Conservation (phyloP, 2,888 invertebrate species). For the Drosophila trichaetosa region DNA sequence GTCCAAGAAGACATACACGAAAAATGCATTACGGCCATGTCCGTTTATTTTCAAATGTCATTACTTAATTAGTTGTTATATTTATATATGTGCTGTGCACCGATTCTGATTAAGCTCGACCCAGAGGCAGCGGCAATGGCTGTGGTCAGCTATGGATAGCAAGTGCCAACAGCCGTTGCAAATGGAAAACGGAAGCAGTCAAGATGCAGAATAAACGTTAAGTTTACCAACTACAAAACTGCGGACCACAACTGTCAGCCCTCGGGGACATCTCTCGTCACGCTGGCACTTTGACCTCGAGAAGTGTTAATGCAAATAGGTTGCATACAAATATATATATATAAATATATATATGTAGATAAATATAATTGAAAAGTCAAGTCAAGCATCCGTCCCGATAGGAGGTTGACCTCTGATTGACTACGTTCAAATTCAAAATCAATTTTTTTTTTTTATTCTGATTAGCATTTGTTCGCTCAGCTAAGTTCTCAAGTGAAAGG, state of each 20-base stretch:
- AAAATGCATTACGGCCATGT: conserved; percentile 70
- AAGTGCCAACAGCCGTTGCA: not conserved
- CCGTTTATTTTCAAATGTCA: conserved; percentile 29
- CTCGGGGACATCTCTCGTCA: not conserved
- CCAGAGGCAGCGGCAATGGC: conserved; percentile 6
- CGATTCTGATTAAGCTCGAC: conserved; percentile 50
- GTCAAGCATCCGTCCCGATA: not conserved
- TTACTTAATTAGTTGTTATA: conserved; percentile 57
- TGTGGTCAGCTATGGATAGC: not conserved
- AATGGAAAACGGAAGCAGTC: not conserved
- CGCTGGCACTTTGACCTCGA: not conserved
- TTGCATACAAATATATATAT: not conserved
- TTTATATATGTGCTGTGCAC: conserved; percentile 33
- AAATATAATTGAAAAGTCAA: not conserved
- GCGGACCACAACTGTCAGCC: not conserved
- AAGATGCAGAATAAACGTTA: not conserved
- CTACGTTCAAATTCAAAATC: not conserved
- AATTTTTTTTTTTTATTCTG: not conserved
- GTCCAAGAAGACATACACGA: conserved; percentile 55
- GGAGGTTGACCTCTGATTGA: not conserved
- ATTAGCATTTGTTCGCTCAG: not conserved
- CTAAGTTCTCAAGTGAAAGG: not conserved
- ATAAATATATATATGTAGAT: not conserved
- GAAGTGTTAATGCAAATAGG: not conserved
- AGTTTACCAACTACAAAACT: conserved; percentile 2